Evolutionary conservation across 2,113 vertebrate species (phyloP).

Genomic region (Dicerorhinus sumatrensis): DNA sequence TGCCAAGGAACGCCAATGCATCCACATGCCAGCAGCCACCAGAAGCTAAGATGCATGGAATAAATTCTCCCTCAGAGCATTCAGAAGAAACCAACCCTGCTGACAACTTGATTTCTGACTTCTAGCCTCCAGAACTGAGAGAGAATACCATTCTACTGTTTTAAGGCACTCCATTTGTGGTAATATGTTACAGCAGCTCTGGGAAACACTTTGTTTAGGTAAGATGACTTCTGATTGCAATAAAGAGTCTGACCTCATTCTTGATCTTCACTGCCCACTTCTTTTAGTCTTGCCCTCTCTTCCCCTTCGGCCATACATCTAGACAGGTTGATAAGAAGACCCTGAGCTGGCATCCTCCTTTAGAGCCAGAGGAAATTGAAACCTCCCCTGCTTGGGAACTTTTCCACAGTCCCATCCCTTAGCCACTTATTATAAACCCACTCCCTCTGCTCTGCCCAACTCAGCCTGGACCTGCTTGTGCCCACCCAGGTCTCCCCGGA

Average conservation of each 20-base stretch:
- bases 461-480: not conserved
- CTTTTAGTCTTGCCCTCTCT: not conserved
- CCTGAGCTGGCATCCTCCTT: not conserved
- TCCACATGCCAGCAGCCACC: not conserved
- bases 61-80: rapidly evolving
- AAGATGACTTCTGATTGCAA: not conserved
- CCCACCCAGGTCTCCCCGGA: not conserved
- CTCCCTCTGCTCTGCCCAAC: not conserved
- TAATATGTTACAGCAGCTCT: not conserved
- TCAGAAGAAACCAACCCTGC: not conserved
- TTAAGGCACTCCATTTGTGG: not conserved
- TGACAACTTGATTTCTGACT: too few species aligned
- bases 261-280: not conserved
- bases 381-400: not conserved
- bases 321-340: not conserved
- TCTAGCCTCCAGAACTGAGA: not conserved
- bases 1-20: not conserved
- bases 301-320: not conserved
- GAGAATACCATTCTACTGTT: not conserved
- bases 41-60: not conserved
- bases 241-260: not conserved
- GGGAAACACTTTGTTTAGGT: not conserved
- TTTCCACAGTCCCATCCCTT: not conserved
- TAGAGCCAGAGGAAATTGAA: not conserved
- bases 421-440: not conserved